phyloP scores from a whole-genome alignment of 2,113 vertebrate species.

The Mustelus asterias region DNA sequence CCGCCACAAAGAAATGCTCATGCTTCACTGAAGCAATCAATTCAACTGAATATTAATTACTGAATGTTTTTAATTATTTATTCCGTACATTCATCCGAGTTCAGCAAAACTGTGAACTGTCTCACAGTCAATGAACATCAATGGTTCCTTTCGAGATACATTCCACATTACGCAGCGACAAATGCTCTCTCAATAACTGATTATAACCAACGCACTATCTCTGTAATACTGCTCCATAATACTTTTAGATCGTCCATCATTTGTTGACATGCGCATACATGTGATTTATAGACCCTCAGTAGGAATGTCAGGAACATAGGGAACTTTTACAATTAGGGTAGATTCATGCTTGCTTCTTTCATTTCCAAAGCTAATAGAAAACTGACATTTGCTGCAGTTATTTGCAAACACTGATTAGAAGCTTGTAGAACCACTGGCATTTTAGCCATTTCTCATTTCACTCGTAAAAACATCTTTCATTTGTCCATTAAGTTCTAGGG shows the following conservation, averaged over 20 bases:
- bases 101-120: not conserved
- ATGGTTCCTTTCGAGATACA: not conserved
- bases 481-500: not conserved
- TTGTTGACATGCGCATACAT: not conserved
- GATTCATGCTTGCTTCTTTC: not conserved
- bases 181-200: not conserved
- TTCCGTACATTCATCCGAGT: not conserved
- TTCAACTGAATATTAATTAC: slow-evolving; percentile 13
- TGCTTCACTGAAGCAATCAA: not conserved
- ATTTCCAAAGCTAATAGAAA: not conserved
- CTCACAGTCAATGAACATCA: not conserved
- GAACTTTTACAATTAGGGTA: not conserved
- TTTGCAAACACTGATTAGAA: not conserved
- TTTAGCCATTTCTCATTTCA: not conserved
- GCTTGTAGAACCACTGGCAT: not conserved
- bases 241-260: not conserved
- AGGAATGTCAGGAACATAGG: not conserved
- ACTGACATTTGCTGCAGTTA: not conserved
- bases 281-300: not conserved
- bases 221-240: not conserved
- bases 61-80: slow-evolving; percentile 26
- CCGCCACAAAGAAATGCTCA: not conserved
- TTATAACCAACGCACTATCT: not conserved
- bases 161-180: not conserved
- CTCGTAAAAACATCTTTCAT: not conserved